Evolutionary conservation across 2,888 invertebrate species (phyloP).

Genomic region (Lysandra coridon): DNA sequence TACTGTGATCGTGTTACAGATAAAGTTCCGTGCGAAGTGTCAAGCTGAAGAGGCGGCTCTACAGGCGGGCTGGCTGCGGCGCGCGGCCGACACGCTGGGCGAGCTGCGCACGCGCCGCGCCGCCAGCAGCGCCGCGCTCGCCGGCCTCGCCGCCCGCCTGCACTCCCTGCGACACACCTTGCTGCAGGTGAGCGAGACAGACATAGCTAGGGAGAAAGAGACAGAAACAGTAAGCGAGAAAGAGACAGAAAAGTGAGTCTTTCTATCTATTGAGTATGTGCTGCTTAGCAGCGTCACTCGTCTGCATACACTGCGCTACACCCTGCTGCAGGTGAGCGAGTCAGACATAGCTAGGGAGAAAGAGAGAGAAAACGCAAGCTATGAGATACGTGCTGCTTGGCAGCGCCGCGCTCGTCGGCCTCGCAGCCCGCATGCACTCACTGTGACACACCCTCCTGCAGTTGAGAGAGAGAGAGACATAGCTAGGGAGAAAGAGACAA

Average conservation of each 20-base stretch:
- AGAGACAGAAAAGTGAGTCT: too few species aligned
- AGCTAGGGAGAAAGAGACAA: not conserved
- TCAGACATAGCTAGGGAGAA: not conserved
- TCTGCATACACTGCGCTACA: too few species aligned
- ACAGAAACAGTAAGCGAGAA: too few species aligned
- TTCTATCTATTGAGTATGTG: too few species aligned
- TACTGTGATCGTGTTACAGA: conserved; percentile 48
- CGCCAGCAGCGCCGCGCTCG: conserved; percentile 88
- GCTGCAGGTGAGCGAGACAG: conserved; percentile 82
- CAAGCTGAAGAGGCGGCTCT: conserved; percentile 91
- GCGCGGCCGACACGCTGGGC: conserved; percentile 88
- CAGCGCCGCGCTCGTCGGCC: conserved; percentile 89
- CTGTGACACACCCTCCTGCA: conserved; percentile 91
- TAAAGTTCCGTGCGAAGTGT: conserved; percentile 89
- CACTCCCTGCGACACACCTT: conserved; percentile 91
- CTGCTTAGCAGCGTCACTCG: too few species aligned
- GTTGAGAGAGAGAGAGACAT: conserved; percentile 65
- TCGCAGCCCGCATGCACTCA: conserved; percentile 89
- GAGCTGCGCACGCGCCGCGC: conserved; percentile 90
- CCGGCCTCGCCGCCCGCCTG: conserved; percentile 90
- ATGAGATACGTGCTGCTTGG: conserved; percentile 61
- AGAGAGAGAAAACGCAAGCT: not conserved
- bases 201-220: not conserved
- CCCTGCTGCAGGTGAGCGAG: not conserved
- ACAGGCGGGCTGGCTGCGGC: conserved; percentile 89